Base-by-base conservation (phyloP, 2,797 vertebrate species). In the Antennarius maculatus region DNA sequence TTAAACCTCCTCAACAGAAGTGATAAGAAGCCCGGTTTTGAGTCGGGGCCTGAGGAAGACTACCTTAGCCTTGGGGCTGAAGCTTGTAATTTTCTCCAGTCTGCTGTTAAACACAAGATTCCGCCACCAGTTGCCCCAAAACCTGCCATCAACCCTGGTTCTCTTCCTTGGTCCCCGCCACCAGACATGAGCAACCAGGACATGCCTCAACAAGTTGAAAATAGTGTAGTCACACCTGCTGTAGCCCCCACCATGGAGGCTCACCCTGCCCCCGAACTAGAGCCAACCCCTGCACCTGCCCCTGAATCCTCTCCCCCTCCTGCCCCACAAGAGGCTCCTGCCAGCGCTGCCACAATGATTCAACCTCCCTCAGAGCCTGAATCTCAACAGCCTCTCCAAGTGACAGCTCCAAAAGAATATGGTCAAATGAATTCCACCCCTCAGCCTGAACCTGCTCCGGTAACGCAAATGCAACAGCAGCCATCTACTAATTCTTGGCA, bases 11-110 rank as follows among this genome's bases (percentile, higher is more conserved):
- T 99, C 17, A 95, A 95, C 61, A 91, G 90, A 50, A 94, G 93
- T 77, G 94, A 95, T 61, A 97, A 93, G 82, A 96, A 94, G 71
- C 72, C 93, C 50, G 97, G 95, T 53, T 95, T 94, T 79, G 97
- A 99, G 79, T 96, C 95, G 15, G 95, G 96, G 74, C 93, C 95
- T 1, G 98, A 99, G 82, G 98, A 99, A 89, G 98, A 99, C 93
- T 98, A 98, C 91, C 95, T 99, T 76, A 99, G 97, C 65, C 90
- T 99, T 61, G 98, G 98, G 39, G 98, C 98, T 45, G 98, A 99
- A 91, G 98, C 98, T 74, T 99, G 97, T 78, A 99, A 99, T 88
- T 99, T 99, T 81, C 95, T 99, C 88, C 97, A 98, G 70, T 85
- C 92, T 56, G 76, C 94, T 49, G 77, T 92, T 48, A 98, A 97